Base-by-base conservation (phyloP, 1,140 invertebrate genomes). In the Thaumetopoea pityocampa region DNA sequence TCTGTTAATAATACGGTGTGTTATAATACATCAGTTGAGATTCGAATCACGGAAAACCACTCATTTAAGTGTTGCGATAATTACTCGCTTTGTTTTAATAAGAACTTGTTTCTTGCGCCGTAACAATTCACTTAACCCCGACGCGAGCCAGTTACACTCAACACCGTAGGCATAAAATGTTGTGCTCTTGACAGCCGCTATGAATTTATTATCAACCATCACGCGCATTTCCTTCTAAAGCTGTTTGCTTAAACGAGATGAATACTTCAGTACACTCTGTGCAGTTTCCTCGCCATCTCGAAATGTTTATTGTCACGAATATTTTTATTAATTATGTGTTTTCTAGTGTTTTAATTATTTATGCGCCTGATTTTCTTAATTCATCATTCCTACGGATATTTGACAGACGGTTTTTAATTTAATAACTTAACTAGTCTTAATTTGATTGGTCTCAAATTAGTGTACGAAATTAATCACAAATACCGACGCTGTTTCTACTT, bases 191-290 rank as follows among this genome's bases (percentile, higher is more conserved):
- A 41, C 37, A 32, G 26, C 12, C 27, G 19, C 18, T 19, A 23
- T 41, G 37, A 41, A 41, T 41, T 41, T 30, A 41, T 41, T 41
- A 41, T 41, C 18, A 41, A 14, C 8, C 37, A 30, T 41, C 37
- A 41, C 27, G 37, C 37, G 27, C 36, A 28, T 30, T 41, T 41
- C 27, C 27, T 41, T 10, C 27, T 16, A 9, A 23, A 23, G 18
- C 28, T 41, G 32, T 30, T 41, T 41, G 27, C 37, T 41, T 14
- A 30, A 9, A 20, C 18, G 12, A 19, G 27, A 41, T 41, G 24
- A 29, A 23, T 41, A 29, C 29, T 28, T 38, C 32, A 19, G n/a
- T n/a, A 41, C 22, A 41, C 20, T 38, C 16, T 38, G 17, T 38
- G 26, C 10, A 28, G 19, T 28, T 28, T 38, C 7, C 9, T n/a